These are phyloP conservation scores for Serinus canaria DNA, from an alignment of 2,113 vertebrate genomes.

Conservation along the genomic window DNA sequence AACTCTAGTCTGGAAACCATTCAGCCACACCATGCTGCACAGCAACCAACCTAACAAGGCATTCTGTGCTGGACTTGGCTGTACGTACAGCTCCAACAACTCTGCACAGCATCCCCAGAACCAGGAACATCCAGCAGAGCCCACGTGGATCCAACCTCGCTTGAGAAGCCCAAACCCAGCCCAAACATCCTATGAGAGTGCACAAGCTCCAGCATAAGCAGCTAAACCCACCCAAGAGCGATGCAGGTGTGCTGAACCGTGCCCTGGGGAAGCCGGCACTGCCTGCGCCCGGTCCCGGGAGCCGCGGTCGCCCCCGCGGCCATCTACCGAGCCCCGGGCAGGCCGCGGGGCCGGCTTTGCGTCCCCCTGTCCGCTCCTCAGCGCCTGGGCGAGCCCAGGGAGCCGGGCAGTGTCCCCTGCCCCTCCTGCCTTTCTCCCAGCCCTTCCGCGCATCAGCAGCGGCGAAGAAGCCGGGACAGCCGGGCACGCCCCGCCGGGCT, in stretches of 20 bases:
- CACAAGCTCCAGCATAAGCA: too few relatives aligned
- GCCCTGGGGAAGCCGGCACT: neutral
- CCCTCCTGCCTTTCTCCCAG: neutral
- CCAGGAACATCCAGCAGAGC: neutral
- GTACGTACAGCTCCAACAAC: neutral
- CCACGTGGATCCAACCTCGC: accelerated
- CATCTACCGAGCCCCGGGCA: accelerated
- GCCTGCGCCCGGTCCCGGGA: neutral
- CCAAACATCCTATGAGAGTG: neutral
- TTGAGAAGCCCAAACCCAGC: neutral
- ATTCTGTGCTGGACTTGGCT: neutral
- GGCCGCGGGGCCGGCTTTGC: accelerated
- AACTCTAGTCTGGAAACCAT: neutral
- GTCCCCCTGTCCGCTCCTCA: neutral
- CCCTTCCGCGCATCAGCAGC: neutral
- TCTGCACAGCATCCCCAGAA: neutral
- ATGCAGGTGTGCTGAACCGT: neutral
- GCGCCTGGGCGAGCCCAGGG: neutral
- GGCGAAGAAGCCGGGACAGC: too few relatives aligned
- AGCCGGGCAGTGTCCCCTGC: neutral
- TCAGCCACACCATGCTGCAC: neutral
- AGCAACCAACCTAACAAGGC: neutral
- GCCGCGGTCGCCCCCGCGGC: neutral
- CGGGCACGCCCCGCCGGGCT: neutral
- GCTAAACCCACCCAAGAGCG: neutral